Base-by-base conservation (phyloP, 2,797 vertebrate species). In the Melanotaenia maccullochi region DNA sequence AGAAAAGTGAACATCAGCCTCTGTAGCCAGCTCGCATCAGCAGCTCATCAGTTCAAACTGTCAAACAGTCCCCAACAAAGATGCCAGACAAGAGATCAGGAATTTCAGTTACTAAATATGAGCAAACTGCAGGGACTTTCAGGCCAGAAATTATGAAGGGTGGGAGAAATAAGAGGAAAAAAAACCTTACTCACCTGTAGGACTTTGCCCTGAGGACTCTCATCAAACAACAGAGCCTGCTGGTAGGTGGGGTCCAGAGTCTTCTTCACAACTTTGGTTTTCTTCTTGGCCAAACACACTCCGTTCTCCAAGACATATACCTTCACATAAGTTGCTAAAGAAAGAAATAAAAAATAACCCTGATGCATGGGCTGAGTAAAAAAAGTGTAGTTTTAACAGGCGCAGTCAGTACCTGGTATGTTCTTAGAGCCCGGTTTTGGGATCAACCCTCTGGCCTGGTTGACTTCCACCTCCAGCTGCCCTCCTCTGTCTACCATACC, bases 271-370 rank as follows among this genome's bases (percentile, higher is more conserved):
- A 93, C 92, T 94, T 96, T 98, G 73, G 97, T 99, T 93, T 99
- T 99, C 94, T 99, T 99, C 92, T 99, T 99, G 79, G 97, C 95
- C 89, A 99, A 91, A 85, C 97, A 99, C 69, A 93, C 79, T 0
- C 98, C 98, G 0, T 97, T 97, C 91, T 99, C 97, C 84, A 99
- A 87, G 77, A 99, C 93, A 63, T 99, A 99, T 47, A 97, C 97
- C 83, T 99, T 99, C 55, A 98, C 95, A 0, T 99, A 99, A 58
- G 97, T 96, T n/a, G 97, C 98, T 99, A 79, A 62, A 12, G 65
- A 61, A 55, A 55, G 30, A 33, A 4, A 61, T 9, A 64, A 51
- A 24, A 33, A 4, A 3, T 25, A 16, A 83, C 13, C 13, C 20
- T 66, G 24, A 14, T 1, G 42, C 55, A 78, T 0, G 11, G 9